Conservation (phyloP, 2,888 invertebrate species). For the Drosophila helvetica region DNA sequence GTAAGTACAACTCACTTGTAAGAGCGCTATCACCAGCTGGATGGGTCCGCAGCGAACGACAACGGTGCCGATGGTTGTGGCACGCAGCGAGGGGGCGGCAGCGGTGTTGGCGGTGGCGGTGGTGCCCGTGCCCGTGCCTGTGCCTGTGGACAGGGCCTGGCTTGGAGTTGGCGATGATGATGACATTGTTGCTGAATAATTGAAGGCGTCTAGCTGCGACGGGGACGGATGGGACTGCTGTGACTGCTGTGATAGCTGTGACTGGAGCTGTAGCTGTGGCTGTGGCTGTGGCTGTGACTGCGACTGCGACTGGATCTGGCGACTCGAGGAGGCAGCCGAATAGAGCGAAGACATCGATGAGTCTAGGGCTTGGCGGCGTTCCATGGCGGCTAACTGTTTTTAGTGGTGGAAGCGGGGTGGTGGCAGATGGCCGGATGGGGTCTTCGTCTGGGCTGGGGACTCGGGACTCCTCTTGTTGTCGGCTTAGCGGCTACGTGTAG, state of each 20-base stretch:
- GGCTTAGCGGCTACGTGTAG: slow-evolving; percentile 66
- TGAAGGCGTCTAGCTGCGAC: slow-evolving; percentile 67
- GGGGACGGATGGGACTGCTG: slow-evolving; percentile 52
- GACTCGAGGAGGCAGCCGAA: slow-evolving; percentile 77
- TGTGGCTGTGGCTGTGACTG: slow-evolving; percentile 52
- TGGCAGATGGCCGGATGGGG: slow-evolving; percentile 28
- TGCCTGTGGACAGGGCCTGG: slow-evolving; percentile 53
- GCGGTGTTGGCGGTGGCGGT: slow-evolving; percentile 26
- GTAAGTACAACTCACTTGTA: slow-evolving; percentile 88
- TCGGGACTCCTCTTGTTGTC: slow-evolving; percentile 30
- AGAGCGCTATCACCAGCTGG: slow-evolving; percentile 93
- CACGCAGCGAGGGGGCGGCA: slow-evolving; percentile 82
- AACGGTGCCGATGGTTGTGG: slow-evolving; percentile 95
- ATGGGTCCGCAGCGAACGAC: slow-evolving; percentile 94
- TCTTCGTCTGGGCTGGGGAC: slow-evolving; percentile 14
- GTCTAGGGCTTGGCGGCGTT: slow-evolving; percentile 81
- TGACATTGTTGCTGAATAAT: slow-evolving; percentile 81
- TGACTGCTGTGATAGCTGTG: slow-evolving; percentile 54
- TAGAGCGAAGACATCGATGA: slow-evolving; percentile 83
- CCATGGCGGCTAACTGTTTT: slow-evolving; percentile 52
- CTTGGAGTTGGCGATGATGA: slow-evolving; percentile 81
- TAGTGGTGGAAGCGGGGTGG: slow-evolving; percentile 6
- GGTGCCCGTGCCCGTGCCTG: slow-evolving; percentile 27
- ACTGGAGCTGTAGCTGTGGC: slow-evolving; percentile 33
- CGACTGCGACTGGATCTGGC: slow-evolving; percentile 49